Base-by-base conservation (phyloP, 2,113 vertebrate species). In the Petaurus breviceps region DNA sequence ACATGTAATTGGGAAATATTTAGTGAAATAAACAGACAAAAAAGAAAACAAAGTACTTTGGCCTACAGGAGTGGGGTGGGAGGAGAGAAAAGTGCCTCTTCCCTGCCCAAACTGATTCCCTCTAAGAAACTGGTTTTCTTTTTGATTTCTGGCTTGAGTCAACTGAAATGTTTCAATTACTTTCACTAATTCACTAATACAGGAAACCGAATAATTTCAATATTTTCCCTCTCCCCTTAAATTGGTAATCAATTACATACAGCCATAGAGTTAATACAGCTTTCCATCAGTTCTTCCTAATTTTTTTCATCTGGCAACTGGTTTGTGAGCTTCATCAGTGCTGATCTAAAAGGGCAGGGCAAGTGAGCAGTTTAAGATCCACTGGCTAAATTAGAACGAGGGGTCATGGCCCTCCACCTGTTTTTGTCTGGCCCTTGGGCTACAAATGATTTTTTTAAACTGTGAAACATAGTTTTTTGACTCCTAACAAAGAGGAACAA, bases 251-350 rank as follows among this genome's bases (percentile, higher is more conserved):
- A 51, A 37, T 46, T 14, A 94, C 94, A 53, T 95, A 77, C 43
- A 51, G 95, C 90, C 55, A 24, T 12, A 31, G 89, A 84, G 57
- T 90, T 77, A 51, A 55, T 16, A 93, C 57, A 89, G 50, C 91
- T 93, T 93, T 92, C 91, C 68, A 9, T 0, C 0, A 46, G 47
- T 11, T 28, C 57, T 31, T 93, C 46, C n/a, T 54, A 10, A 61
- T 2, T 51, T 49, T 96, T 94, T 91, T 96, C 90, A 51, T 54
- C 89, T 91, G 93, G 90, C 91, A 19, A 93, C 91, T 55, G 84
- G 37, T n/a, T 77, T 96, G 89, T 47, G 37, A 91, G 93, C 96
- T 93, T 93, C 68, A 28, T 90, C 91, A 89, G 93, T 96, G 94
- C 93, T 95, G 51, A 95, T 50, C 92, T 91, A 92, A 90, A 96